phyloP scores from a whole-genome alignment of 2,888 invertebrate species.

The Girardia tigrina region DNA sequence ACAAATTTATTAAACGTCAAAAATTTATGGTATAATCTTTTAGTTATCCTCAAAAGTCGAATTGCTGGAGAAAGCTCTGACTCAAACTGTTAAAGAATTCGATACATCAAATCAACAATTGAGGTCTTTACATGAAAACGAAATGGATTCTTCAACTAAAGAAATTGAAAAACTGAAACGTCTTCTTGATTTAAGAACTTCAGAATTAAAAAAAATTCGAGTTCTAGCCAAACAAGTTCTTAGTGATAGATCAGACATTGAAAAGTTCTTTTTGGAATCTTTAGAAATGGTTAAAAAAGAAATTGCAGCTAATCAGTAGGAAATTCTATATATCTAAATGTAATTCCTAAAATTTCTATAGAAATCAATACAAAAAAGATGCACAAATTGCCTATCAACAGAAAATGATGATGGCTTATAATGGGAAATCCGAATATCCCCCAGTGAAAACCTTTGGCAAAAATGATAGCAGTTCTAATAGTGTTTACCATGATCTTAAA shows the following conservation, averaged over 20 bases:
- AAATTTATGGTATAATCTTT: constrained; percentile 25
- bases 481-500: constrained; percentile 48
- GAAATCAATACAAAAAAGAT: constrained; percentile 47
- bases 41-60: constrained; percentile 46
- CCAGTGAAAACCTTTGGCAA: constrained; percentile 48
- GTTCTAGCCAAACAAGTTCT: constrained; percentile 48
- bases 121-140: constrained; percentile 40
- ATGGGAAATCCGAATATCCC: constrained; percentile 46
- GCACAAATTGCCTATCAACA: constrained; percentile 48
- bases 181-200: constrained; percentile 46
- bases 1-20: no score
- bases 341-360: constrained; percentile 29
- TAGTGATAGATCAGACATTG: constrained; percentile 49
- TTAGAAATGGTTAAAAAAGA: constrained; percentile 47
- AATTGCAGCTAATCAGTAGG: constrained; percentile 47
- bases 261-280: constrained; percentile 48
- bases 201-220: constrained; percentile 49
- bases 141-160: constrained; percentile 43
- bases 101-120: constrained; percentile 42
- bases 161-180: constrained; percentile 47
- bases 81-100: constrained; percentile 48
- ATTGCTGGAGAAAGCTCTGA: constrained; percentile 45
- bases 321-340: not conserved
- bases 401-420: constrained; percentile 46
- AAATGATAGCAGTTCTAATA: constrained; percentile 47